These are phyloP conservation scores for Stenopsyche tienmushanensis DNA, from an alignment of 1,140 invertebrate genomes.

Conservation along the genomic window DNA sequence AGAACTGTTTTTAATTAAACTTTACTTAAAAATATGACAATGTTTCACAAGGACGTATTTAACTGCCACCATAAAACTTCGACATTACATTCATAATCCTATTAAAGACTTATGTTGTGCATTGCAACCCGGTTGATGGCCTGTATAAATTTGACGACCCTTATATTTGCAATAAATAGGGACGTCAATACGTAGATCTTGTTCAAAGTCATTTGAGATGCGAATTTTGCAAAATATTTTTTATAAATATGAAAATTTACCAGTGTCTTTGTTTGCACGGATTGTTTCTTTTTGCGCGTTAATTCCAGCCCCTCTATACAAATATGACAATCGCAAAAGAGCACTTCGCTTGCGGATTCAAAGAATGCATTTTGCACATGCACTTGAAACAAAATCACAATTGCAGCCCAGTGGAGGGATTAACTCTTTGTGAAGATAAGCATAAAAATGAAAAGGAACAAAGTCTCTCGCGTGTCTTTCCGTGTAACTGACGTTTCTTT, in stretches of 20 bases:
- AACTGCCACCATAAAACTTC: background rate
- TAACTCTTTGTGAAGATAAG: background rate
- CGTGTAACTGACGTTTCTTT: background rate
- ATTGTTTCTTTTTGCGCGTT: background rate
- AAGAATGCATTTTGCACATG: background rate
- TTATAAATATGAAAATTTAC: no score
- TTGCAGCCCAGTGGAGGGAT: background rate
- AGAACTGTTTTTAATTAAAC: no score
- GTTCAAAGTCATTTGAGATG: no score
- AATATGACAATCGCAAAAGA: background rate
- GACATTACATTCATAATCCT: background rate
- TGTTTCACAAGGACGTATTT: no score
- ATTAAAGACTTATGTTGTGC: background rate
- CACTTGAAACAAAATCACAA: background rate
- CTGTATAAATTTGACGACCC: background rate
- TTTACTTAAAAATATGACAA: no score
- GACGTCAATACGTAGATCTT: no score
- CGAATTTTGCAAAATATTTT: no score
- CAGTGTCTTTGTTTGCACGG: no score
- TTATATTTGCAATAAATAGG: no score
- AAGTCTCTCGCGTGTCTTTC: background rate
- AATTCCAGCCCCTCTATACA: background rate
- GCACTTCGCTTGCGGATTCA: background rate
- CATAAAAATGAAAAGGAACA: background rate
- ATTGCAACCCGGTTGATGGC: background rate